Conservation (phyloP, 2,113 vertebrate genomes). For the Pluvianellus socialis region DNA sequence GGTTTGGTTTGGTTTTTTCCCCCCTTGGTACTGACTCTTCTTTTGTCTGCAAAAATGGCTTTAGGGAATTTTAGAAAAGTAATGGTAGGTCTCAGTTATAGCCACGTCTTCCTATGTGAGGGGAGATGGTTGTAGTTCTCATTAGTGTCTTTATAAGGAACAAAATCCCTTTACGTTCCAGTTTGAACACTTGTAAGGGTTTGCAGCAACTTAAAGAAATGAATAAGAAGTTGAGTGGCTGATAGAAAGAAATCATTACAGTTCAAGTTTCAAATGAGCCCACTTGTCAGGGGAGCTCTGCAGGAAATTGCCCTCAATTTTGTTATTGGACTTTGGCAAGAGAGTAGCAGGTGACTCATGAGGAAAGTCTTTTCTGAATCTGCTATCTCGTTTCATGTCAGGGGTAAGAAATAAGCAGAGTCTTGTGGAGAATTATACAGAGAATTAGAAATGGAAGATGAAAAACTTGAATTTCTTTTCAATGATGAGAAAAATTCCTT, state of each 20-base stretch:
- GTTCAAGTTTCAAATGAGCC: conserved; percentile 48
- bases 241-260: conserved; percentile 1
- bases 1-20: not conserved
- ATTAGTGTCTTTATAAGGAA: not conserved
- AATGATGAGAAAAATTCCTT: not conserved
- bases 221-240: not conserved
- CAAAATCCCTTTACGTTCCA: not conserved
- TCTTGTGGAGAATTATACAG: not conserved
- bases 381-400: not conserved
- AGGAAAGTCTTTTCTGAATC: conserved; percentile 2
- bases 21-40: not conserved
- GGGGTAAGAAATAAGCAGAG: not conserved
- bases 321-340: conserved; percentile 16
- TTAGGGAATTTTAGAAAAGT: not conserved
- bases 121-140: not conserved
- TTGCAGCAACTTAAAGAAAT: not conserved
- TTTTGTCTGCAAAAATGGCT: not conserved
- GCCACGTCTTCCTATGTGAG: not conserved
- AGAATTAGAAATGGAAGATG: not conserved
- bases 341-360: not conserved
- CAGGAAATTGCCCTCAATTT: conserved; percentile 50
- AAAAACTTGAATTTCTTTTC: not conserved
- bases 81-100: not conserved
- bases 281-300: conserved; percentile 34
- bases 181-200: not conserved